Percentiles rank a stretch among this genome's conserved stretches.
These are phyloP conservation scores for Lagocephalus sceleratus DNA, from an alignment of 2,797 vertebrate species.

Conservation along the genomic window DNA sequence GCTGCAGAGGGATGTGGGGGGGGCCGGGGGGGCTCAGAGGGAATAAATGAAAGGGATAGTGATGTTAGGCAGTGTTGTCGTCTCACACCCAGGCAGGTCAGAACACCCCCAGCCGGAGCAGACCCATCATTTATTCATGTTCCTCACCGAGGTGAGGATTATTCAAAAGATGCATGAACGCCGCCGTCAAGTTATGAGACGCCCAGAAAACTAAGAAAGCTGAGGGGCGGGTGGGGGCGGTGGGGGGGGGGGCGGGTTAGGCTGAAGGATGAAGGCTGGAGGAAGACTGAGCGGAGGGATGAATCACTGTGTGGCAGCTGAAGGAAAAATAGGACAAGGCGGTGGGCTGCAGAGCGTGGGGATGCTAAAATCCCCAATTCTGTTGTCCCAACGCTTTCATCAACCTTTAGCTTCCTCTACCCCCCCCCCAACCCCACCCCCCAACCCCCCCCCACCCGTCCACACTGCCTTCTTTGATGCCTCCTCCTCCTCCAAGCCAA, in stretches of 20 bases:
- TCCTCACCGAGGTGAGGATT: too few species aligned
- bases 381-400: constrained; percentile 56
- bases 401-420: constrained; percentile 49
- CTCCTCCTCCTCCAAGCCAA: constrained; percentile 27
- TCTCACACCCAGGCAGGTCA: too few species aligned
- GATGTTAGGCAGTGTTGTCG: too few species aligned
- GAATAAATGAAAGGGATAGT: too few species aligned
- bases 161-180: too few species aligned
- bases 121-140: too few species aligned
- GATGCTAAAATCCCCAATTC: constrained; percentile 44
- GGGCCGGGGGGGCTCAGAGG: too few species aligned
- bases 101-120: too few species aligned
- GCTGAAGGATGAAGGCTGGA: constrained; percentile 14
- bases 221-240: constrained; percentile 1
- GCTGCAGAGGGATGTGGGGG: too few species aligned
- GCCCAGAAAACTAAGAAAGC: too few species aligned
- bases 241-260: constrained; percentile 2
- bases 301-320: constrained; percentile 58
- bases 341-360: constrained; percentile 32
- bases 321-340: constrained; percentile 54
- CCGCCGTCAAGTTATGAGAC: too few species aligned
- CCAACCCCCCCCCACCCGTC: constrained; percentile 1
- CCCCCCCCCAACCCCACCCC: constrained; percentile 26
- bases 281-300: constrained; percentile 29
- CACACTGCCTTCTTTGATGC: constrained; percentile 39